phyloP scores from a whole-genome alignment of 2,888 invertebrate genomes.

The Rhynchonema sp. region DNA sequence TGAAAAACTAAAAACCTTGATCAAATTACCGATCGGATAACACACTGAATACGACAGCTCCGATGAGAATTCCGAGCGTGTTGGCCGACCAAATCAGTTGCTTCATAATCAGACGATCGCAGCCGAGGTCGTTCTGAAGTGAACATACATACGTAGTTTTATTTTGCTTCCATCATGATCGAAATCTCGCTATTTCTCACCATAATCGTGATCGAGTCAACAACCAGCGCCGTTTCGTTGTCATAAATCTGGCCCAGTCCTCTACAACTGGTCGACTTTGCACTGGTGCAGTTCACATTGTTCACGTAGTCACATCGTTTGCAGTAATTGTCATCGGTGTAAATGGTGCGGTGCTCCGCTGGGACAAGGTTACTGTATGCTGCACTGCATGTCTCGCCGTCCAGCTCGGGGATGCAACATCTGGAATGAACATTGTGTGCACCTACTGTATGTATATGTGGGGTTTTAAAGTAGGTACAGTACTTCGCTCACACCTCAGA shows the following conservation, averaged over 20 bases:
- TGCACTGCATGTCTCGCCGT: background rate
- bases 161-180: no score
- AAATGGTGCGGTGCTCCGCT: background rate
- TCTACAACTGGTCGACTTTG: background rate
- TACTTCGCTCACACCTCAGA: no score
- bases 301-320: background rate
- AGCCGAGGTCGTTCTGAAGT: background rate
- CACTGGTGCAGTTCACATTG: background rate
- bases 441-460: no score
- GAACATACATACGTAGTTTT: no score
- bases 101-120: constrained; percentile 3
- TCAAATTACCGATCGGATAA: constrained; percentile 2
- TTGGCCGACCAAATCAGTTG: background rate
- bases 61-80: constrained; percentile 4
- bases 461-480: no score
- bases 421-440: background rate
- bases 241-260: background rate
- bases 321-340: background rate
- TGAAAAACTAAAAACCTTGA: background rate
- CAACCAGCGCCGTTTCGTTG: background rate
- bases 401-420: constrained; percentile 1
- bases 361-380: background rate
- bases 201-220: background rate
- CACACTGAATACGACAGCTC: background rate
- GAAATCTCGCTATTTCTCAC: no score